Percentiles rank a stretch among this genome's conserved stretches.
Conservation (phyloP, 2,888 invertebrate species). For the Lypha dubia region DNA sequence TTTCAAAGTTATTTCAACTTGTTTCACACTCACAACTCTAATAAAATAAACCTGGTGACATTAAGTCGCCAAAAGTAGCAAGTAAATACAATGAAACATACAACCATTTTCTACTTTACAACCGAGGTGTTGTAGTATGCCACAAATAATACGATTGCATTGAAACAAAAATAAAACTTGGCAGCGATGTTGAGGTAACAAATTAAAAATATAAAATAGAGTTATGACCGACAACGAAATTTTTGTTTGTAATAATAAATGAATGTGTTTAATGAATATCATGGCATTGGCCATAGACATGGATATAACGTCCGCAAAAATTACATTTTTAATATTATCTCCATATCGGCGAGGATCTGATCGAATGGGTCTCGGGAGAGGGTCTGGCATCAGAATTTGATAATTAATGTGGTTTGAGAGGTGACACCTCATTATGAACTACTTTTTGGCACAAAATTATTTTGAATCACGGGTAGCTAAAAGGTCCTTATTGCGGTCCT, state of each 20-base stretch:
- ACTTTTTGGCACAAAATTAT: too few species aligned
- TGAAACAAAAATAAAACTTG: conserved; percentile 34
- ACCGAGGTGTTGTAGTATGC: conserved; percentile 32
- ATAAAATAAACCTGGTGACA: conserved; percentile 56
- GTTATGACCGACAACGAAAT: background rate
- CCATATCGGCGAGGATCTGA: too few species aligned
- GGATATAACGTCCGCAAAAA: too few species aligned
- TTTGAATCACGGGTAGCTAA: too few species aligned
- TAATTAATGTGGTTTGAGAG: too few species aligned
- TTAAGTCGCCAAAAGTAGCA: conserved; percentile 51
- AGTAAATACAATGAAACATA: conserved; percentile 36
- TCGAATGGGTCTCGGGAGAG: too few species aligned
- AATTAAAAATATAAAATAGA: background rate
- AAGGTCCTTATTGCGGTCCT: too few species aligned
- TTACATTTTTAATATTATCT: too few species aligned
- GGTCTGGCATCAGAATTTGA: too few species aligned
- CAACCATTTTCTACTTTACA: conserved; percentile 50
- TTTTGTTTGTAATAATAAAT: background rate
- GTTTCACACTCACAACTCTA: conserved; percentile 13
- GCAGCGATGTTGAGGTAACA: conserved; percentile 46
- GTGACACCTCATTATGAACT: too few species aligned
- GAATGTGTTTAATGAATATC: too few species aligned
- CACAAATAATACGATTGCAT: background rate
- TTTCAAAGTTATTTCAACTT: conserved; percentile 4
- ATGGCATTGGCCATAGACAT: too few species aligned